Evolutionary conservation across 2,797 vertebrate species (phyloP).

Genomic region (Etheostoma nigrum): DNA sequence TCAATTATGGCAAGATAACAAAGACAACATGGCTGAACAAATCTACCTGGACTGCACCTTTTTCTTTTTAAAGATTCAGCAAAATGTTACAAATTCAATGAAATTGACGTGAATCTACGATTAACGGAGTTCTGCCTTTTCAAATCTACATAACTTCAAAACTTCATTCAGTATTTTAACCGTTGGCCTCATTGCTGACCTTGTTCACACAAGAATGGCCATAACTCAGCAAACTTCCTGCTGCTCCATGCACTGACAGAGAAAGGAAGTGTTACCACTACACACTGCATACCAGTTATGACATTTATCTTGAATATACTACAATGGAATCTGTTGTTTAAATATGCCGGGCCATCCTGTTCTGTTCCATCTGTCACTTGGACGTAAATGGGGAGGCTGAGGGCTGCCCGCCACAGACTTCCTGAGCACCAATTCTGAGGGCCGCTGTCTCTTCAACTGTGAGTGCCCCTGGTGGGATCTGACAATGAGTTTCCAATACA

Average conservation of each 20-base stretch:
- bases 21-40: neutral
- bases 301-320: constrained; percentile 63
- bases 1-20: constrained; percentile 12
- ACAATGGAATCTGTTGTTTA: constrained; percentile 71
- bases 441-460: constrained; percentile 17
- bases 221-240: constrained; percentile 62
- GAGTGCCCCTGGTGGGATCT: constrained; percentile 25
- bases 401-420: constrained; percentile 35
- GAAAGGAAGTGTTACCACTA: constrained; percentile 54
- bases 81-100: neutral
- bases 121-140: neutral
- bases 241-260: constrained; percentile 42
- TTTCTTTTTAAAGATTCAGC: constrained; percentile 1
- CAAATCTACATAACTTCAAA: constrained; percentile 10
- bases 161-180: constrained; percentile 15
- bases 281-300: constrained; percentile 54
- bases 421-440: constrained; percentile 40
- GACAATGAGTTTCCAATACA: constrained; percentile 57
- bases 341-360: constrained; percentile 56
- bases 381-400: constrained; percentile 40
- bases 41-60: neutral
- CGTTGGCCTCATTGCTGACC: constrained; percentile 7
- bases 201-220: constrained; percentile 16
- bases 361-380: constrained; percentile 57
- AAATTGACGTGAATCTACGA: neutral